Evolutionary conservation across 2,113 vertebrate species (phyloP).

Genomic region (Collichthys lucidus): DNA sequence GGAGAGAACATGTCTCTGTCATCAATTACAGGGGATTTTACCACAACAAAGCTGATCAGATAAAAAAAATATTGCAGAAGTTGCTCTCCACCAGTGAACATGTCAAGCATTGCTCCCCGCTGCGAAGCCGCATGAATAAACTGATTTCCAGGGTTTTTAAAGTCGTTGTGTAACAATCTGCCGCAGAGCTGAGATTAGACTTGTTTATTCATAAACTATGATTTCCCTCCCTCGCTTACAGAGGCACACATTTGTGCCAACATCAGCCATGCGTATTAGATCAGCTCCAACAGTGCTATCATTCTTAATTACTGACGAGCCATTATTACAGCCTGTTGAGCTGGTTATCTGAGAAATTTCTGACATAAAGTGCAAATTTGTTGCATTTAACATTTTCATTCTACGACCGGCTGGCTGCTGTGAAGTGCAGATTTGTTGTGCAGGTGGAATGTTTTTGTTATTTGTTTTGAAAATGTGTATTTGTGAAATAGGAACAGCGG

Average conservation of each 20-base stretch:
- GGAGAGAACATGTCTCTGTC: conserved; percentile 63
- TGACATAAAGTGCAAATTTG: neutral
- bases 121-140: conserved; percentile 57
- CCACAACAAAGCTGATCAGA: conserved; percentile 70
- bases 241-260: conserved; percentile 35
- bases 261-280: conserved; percentile 34
- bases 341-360: conserved; percentile 30
- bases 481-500: neutral
- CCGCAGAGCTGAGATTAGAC: conserved; percentile 47
- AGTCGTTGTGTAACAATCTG: conserved; percentile 44
- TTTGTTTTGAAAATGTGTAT: neutral
- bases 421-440: neutral
- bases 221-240: conserved; percentile 43
- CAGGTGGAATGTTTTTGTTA: neutral
- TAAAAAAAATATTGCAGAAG: conserved; percentile 50
- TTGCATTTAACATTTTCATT: conserved; percentile 10
- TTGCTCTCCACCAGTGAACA: conserved; percentile 59
- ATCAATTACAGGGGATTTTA: conserved; percentile 69
- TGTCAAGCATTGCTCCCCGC: conserved; percentile 36
- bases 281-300: conserved; percentile 19
- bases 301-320: conserved; percentile 45
- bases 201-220: conserved; percentile 50
- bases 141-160: conserved; percentile 58
- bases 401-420: neutral
- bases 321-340: conserved; percentile 25